These are phyloP conservation scores for Dinocampus coccinellae DNA, from an alignment of 2,888 invertebrate species.

Conservation along the genomic window DNA sequence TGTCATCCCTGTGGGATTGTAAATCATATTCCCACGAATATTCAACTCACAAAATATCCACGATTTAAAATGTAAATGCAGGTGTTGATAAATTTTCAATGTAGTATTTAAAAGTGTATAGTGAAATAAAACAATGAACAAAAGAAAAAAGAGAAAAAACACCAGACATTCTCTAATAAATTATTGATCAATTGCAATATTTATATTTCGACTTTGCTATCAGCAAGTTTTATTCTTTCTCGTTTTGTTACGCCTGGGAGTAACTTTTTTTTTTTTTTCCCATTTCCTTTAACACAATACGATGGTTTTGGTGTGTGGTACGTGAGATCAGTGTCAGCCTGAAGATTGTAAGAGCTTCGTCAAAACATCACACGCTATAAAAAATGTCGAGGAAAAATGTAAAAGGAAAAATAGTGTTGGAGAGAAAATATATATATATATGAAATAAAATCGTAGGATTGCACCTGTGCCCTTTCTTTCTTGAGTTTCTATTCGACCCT, in stretches of 20 bases:
- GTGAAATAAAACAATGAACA: background rate
- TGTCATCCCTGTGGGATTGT: background rate
- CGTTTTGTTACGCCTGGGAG: background rate
- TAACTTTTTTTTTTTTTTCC: background rate
- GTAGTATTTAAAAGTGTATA: background rate
- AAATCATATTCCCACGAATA: conserved; percentile 2
- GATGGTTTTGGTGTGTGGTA: background rate
- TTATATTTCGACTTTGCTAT: background rate
- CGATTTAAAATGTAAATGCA: background rate
- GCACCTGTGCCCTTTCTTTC: too few relatives aligned
- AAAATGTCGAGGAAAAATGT: background rate
- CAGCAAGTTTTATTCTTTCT: background rate
- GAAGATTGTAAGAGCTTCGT: background rate
- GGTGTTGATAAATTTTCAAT: background rate
- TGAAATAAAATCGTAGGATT: too few relatives aligned
- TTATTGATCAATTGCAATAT: background rate
- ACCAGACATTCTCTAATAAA: background rate
- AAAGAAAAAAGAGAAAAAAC: background rate
- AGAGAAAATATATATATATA: too few relatives aligned
- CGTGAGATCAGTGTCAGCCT: conserved; percentile 13
- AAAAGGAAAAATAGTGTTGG: background rate
- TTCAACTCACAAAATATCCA: background rate
- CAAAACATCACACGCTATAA: background rate
- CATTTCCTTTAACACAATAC: background rate
- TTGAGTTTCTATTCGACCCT: background rate